Evolutionary conservation across 2,888 invertebrate species (phyloP).

Genomic region (Sarcophaga subvicina): DNA sequence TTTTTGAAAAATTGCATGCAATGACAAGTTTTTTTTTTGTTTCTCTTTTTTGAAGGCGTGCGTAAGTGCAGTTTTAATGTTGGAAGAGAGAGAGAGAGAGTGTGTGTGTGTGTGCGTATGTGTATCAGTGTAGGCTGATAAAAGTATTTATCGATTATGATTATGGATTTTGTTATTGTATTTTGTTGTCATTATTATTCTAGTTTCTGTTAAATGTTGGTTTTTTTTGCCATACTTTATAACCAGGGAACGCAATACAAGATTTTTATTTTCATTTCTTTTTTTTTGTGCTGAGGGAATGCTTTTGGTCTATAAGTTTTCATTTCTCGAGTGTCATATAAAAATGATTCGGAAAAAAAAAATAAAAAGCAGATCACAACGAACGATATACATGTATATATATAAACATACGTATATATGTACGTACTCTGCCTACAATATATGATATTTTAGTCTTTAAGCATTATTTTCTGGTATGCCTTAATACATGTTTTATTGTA

Average conservation of each 20-base stretch:
- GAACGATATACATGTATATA: neutral
- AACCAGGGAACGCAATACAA: too few relatives aligned
- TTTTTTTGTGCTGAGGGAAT: neutral
- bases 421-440: neutral
- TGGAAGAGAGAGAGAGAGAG: neutral
- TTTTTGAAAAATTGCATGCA: conserved; percentile 37
- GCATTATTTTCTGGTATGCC: too few relatives aligned
- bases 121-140: neutral
- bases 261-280: neutral
- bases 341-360: neutral
- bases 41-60: neutral
- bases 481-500: neutral
- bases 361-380: neutral
- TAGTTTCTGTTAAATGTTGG: too few relatives aligned
- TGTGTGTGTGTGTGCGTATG: neutral
- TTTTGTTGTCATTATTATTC: neutral
- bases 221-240: too few relatives aligned
- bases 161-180: conserved; percentile 40
- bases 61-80: neutral
- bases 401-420: neutral
- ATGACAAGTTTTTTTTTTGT: conserved; percentile 11
- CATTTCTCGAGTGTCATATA: neutral
- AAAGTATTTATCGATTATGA: conserved; percentile 30
- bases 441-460: too few relatives aligned
- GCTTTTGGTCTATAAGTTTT: too few relatives aligned